Percentiles rank a stretch among this genome's conserved stretches.
Evolutionary conservation across 2,888 invertebrate genomes (phyloP).

Genomic region (Melipona beecheii): DNA sequence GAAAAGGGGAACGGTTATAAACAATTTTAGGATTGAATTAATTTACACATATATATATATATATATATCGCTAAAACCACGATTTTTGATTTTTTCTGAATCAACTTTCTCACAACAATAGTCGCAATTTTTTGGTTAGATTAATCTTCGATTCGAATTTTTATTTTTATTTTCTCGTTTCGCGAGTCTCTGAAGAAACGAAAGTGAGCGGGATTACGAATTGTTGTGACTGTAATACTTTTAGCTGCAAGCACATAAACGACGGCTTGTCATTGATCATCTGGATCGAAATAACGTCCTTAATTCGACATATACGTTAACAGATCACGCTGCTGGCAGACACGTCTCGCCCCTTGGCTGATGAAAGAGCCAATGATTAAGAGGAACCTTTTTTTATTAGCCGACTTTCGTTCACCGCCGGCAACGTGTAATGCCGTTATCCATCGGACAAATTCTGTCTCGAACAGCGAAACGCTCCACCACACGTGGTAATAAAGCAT

Average conservation of each 20-base stretch:
- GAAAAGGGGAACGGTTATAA: not conserved
- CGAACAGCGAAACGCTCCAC: not conserved
- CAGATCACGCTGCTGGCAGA: conserved; percentile 20
- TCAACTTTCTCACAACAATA: too few relatives aligned
- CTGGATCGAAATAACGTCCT: conserved; percentile 33
- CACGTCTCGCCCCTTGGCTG: conserved; percentile 17
- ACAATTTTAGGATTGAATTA: not conserved
- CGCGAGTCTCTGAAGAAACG: not conserved
- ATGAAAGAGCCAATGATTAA: conserved; percentile 39
- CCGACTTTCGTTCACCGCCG: not conserved
- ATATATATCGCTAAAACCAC: too few relatives aligned
- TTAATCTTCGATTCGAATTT: too few relatives aligned
- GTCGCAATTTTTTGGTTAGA: too few relatives aligned
- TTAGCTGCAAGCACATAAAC: not conserved
- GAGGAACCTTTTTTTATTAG: conserved; percentile 35
- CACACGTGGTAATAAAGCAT: too few relatives aligned
- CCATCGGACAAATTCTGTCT: not conserved
- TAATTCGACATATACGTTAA: conserved; percentile 27
- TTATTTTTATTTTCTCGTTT: too few relatives aligned
- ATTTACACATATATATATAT: too few relatives aligned
- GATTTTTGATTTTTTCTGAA: too few relatives aligned
- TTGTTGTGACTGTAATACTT: not conserved
- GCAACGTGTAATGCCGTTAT: not conserved
- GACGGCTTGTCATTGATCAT: conserved; percentile 29
- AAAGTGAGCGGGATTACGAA: not conserved